Evolutionary conservation across 2,113 vertebrate genomes (phyloP), one percentile per base, ranked within the genome.

Genomic region (Chinchilla lanigera): DNA sequence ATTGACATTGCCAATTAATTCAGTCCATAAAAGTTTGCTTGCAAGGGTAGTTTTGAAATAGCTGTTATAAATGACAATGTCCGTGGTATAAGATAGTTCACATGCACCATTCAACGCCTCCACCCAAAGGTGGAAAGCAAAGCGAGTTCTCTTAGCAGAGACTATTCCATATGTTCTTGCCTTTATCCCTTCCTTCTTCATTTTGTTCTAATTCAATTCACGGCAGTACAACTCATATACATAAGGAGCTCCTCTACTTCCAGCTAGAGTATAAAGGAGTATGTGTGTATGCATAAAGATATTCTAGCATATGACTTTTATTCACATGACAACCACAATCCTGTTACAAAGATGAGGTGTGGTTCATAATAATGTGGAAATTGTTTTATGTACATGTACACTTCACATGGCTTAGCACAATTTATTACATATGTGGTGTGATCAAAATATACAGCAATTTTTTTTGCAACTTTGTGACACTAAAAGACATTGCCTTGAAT

Each of bases 71-170:
- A n/a, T 56, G n/a, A 75, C 81, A 71, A 52, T 58, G 60, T 94
- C 38, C 35, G 26, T n/a, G 17, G 33, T 93, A 50, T n/a, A 82
- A 92, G 81, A 20, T 85, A 86, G 87, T 90, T 97, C 77, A 50
- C 50, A 71, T 87, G 93, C 77, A 26, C 24, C 80, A 75, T 86
- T 73, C 28, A 89, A 41, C 58, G 61, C 12, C 77, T 80, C 35
- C 19, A 52, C 63, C 47, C 69, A 94, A 91, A 41, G 30, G 22
- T 89, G 94, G 94, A 90, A 93, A 89, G 81, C 26, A 50, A 92
- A 67, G n/a, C n/a, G 33, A 60, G 54, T 90, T 96, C 73, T 96
- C 67, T 28, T 65, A 44, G 71, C 58, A 56, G 65, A 33, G 63
- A 63, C 41, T 17, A 41, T 3, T 54, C 41, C 71, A 17, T 85